Base-by-base conservation (phyloP, 2,888 invertebrate species). In the Parnassius mnemosyne region DNA sequence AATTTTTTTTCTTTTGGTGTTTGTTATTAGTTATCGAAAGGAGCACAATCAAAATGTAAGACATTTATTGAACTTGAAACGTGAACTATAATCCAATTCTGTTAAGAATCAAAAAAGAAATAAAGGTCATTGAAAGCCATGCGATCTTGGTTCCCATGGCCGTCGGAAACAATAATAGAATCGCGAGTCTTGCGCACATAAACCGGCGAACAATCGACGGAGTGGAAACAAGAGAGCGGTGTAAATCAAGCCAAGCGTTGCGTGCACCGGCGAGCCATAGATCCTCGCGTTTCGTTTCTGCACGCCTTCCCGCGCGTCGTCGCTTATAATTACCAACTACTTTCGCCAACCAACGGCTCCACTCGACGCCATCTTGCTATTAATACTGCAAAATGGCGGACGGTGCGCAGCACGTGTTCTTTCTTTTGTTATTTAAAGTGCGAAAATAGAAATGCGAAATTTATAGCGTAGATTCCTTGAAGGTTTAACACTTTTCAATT, bases 351-450 rank as follows among this genome's bases (percentile, higher is more conserved):
- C 80, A 78, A 79, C 83, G 77, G 81, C 77, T 34, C 34, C 34
- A 34, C 34, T 73, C 78, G 80, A 78, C 87, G 89, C 90, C 91
- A 90, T 91, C 84, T 90, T 89, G 87, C 87, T 85, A 87, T 89
- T 89, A 87, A 88, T 85, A 86, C 81, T 82, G 85, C 89, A 89
- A 90, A 88, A 90, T 89, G 89, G 90, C 89, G 81, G 87, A 80
- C 82, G 70, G 74, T 68, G 72, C 75, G 73, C 80, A 83, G 78
- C 84, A 85, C 85, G 84, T 86, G 87, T 82, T 85, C 78, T 81
- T 84, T 83, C 80, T 84, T 87, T 82, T 82, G 79, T 83, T 83
- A 83, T 80, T 78, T 79, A 75, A 77, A 76, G 78, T 62, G 54
- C 59, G 68, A 65, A 72, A 74, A 75, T 65, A 61, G 66, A 66